phyloP scores from a whole-genome alignment of 2,888 invertebrate genomes.

The Euplagia quadripunctaria region DNA sequence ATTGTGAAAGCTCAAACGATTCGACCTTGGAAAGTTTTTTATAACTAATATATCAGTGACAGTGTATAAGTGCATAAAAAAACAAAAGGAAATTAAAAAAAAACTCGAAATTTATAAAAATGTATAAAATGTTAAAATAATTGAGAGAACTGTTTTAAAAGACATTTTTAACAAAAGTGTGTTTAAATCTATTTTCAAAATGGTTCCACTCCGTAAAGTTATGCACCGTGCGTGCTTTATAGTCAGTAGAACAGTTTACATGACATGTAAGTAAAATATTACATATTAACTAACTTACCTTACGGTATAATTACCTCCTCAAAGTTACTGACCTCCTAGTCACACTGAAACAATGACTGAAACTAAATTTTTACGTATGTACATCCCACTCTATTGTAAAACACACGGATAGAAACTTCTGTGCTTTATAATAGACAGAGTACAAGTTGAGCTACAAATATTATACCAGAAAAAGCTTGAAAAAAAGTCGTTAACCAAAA shows the following conservation, averaged over 20 bases:
- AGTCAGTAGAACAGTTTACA: conserved; percentile 78
- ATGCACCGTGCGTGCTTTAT: conserved; percentile 77
- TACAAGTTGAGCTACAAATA: too few species aligned
- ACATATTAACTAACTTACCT: not conserved
- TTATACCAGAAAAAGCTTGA: too few species aligned
- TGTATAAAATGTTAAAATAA: too few species aligned
- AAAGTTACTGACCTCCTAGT: not conserved
- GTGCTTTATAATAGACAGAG: too few species aligned
- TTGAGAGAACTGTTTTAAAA: not conserved
- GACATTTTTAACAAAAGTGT: not conserved
- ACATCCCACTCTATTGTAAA: not conserved
- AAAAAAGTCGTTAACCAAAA: too few species aligned
- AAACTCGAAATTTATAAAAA: not conserved
- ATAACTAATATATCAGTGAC: not conserved
- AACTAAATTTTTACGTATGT: not conserved
- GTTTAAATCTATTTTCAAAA: conserved; percentile 41
- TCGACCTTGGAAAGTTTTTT: not conserved
- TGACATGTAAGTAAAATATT: conserved; percentile 79
- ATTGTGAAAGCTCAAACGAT: not conserved
- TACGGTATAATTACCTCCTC: not conserved
- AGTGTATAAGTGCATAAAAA: not conserved
- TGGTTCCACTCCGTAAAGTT: conserved; percentile 75
- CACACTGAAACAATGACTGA: not conserved
- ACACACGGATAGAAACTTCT: not conserved
- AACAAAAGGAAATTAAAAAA: not conserved